Evolutionary conservation across 1,140 invertebrate genomes (phyloP).

Genomic region (Parapsyche elsis): DNA sequence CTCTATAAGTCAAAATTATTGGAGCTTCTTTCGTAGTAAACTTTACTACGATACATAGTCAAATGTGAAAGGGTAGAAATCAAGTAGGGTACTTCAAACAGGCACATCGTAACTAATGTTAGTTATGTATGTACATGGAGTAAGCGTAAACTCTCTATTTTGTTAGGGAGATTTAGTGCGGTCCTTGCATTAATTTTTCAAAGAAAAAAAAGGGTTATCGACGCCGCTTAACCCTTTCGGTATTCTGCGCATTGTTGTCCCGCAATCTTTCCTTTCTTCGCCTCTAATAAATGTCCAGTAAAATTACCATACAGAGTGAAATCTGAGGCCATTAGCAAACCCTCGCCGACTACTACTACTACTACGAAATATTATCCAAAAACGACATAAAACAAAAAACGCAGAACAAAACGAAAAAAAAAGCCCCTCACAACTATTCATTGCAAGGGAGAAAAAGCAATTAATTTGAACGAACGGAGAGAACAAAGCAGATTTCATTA

Average conservation of each 20-base stretch:
- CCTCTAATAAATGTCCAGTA: conserved; percentile 19
- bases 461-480: neutral
- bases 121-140: no score
- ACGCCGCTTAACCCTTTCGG: neutral
- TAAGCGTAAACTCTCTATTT: no score
- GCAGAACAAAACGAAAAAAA: neutral
- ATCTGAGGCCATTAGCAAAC: conserved; percentile 16
- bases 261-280: conserved; percentile 17
- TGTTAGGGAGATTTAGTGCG: no score
- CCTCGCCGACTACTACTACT: no score
- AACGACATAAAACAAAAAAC: neutral
- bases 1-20: no score
- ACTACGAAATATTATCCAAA: neutral
- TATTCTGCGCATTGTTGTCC: conserved; percentile 10
- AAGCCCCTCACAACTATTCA: neutral
- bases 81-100: no score
- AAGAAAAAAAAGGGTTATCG: neutral
- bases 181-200: no score
- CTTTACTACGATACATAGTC: no score
- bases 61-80: no score
- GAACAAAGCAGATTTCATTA: no score
- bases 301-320: conserved; percentile 26
- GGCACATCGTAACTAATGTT: no score
- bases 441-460: neutral
- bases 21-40: no score